These are phyloP conservation scores for Peromyscus aztecus DNA, from an alignment of 2,797 vertebrate species.

Conservation along the genomic window DNA sequence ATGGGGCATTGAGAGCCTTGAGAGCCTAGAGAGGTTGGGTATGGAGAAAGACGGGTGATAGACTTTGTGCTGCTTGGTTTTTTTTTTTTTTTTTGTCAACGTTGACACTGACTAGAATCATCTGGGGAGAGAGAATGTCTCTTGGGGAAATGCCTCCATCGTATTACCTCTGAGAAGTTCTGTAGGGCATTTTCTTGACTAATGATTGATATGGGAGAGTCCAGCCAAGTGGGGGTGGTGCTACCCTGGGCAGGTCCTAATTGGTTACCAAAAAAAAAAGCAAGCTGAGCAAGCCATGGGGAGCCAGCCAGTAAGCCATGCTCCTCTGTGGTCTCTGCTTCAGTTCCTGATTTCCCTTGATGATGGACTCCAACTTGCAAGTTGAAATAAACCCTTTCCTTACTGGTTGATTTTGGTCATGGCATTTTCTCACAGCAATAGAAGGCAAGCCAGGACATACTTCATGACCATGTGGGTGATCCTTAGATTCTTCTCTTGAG, in stretches of 20 bases:
- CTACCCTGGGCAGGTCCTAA: no score
- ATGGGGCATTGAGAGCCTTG: not conserved
- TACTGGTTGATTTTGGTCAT: not conserved
- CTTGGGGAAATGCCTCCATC: not conserved
- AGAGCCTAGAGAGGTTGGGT: not conserved
- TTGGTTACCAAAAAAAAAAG: no score
- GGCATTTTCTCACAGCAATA: not conserved
- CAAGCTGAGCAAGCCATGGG: not conserved
- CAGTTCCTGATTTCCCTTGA: not conserved
- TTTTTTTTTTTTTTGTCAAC: no score
- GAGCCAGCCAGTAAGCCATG: not conserved
- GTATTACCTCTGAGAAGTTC: not conserved
- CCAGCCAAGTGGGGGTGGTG: not conserved
- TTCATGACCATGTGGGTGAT: not conserved
- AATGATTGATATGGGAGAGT: not conserved
- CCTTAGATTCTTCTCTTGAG: constrained; percentile 25
- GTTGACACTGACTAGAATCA: not conserved
- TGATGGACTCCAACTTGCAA: not conserved
- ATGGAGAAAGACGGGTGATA: not conserved
- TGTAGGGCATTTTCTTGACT: not conserved
- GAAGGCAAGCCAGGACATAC: not conserved
- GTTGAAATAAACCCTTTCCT: not conserved
- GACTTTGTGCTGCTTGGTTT: not conserved
- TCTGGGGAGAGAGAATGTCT: not conserved
- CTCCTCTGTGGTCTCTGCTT: not conserved